Evolutionary conservation across 2,888 invertebrate genomes (phyloP).

Genomic region (Branchipolynoe longqiensis): DNA sequence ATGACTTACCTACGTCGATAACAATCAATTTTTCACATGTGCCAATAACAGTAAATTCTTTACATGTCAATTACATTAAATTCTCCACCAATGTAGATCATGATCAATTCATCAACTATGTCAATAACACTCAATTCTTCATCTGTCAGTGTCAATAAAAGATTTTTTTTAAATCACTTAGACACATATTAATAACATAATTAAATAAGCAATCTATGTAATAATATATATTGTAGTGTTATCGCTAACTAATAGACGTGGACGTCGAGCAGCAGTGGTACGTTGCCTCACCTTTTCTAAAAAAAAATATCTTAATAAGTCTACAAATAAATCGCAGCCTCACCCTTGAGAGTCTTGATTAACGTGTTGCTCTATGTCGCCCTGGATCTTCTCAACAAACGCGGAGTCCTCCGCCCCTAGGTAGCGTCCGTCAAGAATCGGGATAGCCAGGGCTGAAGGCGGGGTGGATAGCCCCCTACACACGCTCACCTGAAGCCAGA

Average conservation of each 20-base stretch:
- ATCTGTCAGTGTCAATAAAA: no score
- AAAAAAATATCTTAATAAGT: not conserved
- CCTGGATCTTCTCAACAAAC: slow-evolving; percentile 37
- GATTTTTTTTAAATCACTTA: no score
- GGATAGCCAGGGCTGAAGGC: slow-evolving; percentile 61
- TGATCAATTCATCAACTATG: no score
- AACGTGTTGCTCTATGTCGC: slow-evolving; percentile 29
- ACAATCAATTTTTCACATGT: no score
- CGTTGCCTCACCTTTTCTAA: not conserved
- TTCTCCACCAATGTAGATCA: no score
- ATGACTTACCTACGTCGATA: no score
- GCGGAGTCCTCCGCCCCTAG: slow-evolving; percentile 46
- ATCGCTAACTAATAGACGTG: not conserved
- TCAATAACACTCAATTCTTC: no score
- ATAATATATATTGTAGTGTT: not conserved
- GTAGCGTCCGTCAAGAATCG: slow-evolving; percentile 63
- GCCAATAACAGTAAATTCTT: no score
- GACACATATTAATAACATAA: not conserved
- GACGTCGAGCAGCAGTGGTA: not conserved
- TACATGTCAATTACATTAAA: no score
- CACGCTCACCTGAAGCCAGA: no score
- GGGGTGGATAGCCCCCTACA: no score
- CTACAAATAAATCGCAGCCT: not conserved
- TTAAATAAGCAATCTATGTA: not conserved
- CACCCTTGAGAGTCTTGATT: slow-evolving; percentile 12